Evolutionary conservation across 2,888 invertebrate species (phyloP), one percentile per base, ranked within the genome.

Genomic region (Endotricha flammealis): DNA sequence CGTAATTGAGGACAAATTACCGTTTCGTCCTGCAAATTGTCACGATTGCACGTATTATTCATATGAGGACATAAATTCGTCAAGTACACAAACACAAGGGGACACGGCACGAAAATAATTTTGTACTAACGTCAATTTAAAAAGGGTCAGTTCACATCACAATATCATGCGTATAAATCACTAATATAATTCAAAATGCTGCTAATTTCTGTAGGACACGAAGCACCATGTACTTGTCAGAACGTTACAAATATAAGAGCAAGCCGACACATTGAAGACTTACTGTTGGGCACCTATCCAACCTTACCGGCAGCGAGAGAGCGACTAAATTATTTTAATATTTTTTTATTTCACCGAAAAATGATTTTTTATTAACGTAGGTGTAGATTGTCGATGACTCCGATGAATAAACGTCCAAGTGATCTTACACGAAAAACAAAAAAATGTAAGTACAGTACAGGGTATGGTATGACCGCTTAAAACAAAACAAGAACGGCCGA

Each of bases 71-170:
- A 68, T 75, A 76, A 81, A 81, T 78, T 79, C 80, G 79, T 73
- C 69, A 73, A 64, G 54, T 69, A 67, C 62, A 72, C 62, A 64
- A 59, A 66, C 48, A 63, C 64, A 54, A 64, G 61, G 56, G 56
- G 53, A 58, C 49, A 68, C 61, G 62, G 60, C 64, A 65, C 64
- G 57, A 56, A 50, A 48, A 44, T 39, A 47, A 52, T 67, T 82
- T 81, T 82, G 81, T 79, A 83, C 81, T 82, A 73, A 65, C 59
- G 56, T 60, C 45, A 59, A 43, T 63, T 59, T 58, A 62, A 68
- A 68, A 49, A 50, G 64, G 65, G 68, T 64, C 65, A 62, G 58
- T 62, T 57, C 45, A 45, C 58, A 53, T 50, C 57, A 47, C 53
- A 48, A 41, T 12, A 47, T 36, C n/a, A 39, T 39, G 42, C 44